A percentile compares a stretch with the other conserved stretches of the same genome.
phyloP scores from a whole-genome alignment of 2,797 vertebrate genomes.

The Cyclopterus lumpus region DNA sequence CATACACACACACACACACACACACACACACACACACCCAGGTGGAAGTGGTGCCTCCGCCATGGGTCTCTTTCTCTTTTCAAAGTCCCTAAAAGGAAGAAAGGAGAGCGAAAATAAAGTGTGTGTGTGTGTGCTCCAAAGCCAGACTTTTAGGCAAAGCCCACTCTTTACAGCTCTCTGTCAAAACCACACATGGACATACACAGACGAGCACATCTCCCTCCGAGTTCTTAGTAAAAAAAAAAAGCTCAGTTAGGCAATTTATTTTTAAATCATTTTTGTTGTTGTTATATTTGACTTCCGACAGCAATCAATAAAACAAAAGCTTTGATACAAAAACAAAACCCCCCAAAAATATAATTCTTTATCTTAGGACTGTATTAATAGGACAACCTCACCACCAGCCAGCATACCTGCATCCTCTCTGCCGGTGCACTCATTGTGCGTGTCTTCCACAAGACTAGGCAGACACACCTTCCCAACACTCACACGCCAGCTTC shows the following conservation, averaged over 20 bases:
- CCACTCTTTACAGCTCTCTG: slow-evolving; percentile 39
- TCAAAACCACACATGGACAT: slow-evolving; percentile 59
- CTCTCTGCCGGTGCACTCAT: too few species aligned
- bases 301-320: not conserved
- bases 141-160: slow-evolving; percentile 61
- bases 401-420: too few species aligned
- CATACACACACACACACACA: slow-evolving; percentile 29
- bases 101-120: slow-evolving; percentile 53
- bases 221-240: not conserved
- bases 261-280: not conserved
- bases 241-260: not conserved
- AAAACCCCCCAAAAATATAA: not conserved
- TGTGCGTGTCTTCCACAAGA: too few species aligned
- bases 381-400: not conserved
- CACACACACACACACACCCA: slow-evolving; percentile 45
- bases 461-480: not conserved
- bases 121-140: slow-evolving; percentile 39
- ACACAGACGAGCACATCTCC: slow-evolving; percentile 20
- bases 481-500: not conserved
- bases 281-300: not conserved
- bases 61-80: slow-evolving; percentile 54
- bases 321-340: not conserved
- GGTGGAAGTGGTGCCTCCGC: slow-evolving; percentile 59
- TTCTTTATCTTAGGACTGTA: not conserved
- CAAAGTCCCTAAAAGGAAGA: slow-evolving; percentile 78